Conservation (phyloP, 2,113 vertebrate genomes). For the Guaruba guarouba region DNA sequence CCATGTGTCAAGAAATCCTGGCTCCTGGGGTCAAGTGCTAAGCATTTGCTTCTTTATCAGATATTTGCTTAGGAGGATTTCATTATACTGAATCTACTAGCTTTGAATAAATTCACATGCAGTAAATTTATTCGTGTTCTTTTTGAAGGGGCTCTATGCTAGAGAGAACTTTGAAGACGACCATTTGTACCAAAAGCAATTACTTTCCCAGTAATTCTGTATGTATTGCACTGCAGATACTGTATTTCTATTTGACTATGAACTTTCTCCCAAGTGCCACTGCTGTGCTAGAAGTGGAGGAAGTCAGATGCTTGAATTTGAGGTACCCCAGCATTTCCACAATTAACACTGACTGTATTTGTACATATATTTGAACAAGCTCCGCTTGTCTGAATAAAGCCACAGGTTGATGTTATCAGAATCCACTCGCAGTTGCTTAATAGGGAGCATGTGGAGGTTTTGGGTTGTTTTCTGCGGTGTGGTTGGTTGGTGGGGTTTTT, state of each 20-base stretch:
- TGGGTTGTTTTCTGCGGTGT: not conserved
- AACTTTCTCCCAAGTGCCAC: slow-evolving; percentile 59
- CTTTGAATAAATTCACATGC: slow-evolving; percentile 75
- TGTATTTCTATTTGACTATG: slow-evolving; percentile 65
- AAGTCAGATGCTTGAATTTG: slow-evolving; percentile 3
- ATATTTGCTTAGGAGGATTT: slow-evolving; percentile 74
- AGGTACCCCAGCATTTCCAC: not conserved
- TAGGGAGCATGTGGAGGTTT: not conserved
- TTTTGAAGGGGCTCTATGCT: slow-evolving; percentile 60
- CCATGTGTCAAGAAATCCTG: slow-evolving; percentile 38
- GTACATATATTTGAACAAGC: not conserved
- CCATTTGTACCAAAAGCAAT: slow-evolving; percentile 79
- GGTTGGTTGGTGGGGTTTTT: not conserved
- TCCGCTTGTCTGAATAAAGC: not conserved
- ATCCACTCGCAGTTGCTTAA: not conserved
- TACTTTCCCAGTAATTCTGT: slow-evolving; percentile 76
- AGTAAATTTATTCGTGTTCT: slow-evolving; percentile 72
- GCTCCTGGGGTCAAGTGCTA: slow-evolving; percentile 68
- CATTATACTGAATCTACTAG: slow-evolving; percentile 75
- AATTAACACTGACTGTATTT: not conserved
- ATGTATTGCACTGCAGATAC: slow-evolving; percentile 70
- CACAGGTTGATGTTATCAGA: not conserved
- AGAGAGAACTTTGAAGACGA: slow-evolving; percentile 72
- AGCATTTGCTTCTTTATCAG: slow-evolving; percentile 73
- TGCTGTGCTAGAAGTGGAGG: not conserved